These are phyloP conservation scores for Eueides isabella DNA, from an alignment of 1,140 invertebrate species.

Conservation along the genomic window DNA sequence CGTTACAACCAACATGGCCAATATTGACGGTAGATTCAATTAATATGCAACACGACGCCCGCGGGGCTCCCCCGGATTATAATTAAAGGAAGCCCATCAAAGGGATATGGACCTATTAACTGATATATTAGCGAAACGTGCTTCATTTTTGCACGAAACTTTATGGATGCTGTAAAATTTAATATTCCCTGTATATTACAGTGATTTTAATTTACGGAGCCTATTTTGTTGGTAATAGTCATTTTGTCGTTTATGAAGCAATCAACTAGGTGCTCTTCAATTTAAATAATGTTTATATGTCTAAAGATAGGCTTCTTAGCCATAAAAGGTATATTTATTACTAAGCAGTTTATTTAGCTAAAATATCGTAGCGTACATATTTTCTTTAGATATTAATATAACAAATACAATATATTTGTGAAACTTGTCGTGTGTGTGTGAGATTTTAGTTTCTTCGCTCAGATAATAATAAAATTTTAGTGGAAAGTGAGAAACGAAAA, in stretches of 20 bases:
- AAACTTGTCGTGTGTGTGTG: too few species aligned
- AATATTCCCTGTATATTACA: conserved; percentile 19
- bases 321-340: not conserved
- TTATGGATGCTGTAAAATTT: conserved; percentile 26
- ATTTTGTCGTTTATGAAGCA: conserved; percentile 8
- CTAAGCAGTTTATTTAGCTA: too few species aligned
- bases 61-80: conserved; percentile 49
- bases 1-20: conserved; percentile 24
- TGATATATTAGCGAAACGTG: conserved; percentile 63
- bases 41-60: conserved; percentile 54
- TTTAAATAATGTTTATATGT: conserved; percentile 5
- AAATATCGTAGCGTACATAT: not conserved
- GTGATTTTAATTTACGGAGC: conserved; percentile 23
- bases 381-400: not conserved
- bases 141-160: conserved; percentile 45
- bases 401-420: not conserved
- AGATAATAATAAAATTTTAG: too few species aligned
- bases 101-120: conserved; percentile 54
- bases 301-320: not conserved
- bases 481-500: too few species aligned
- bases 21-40: conserved; percentile 58
- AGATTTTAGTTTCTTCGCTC: too few species aligned
- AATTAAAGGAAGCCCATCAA: conserved; percentile 59
- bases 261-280: conserved; percentile 2
- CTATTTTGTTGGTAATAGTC: conserved; percentile 1